Evolutionary conservation across 2,113 vertebrate genomes (phyloP).

Genomic region (Eidolon helvum): DNA sequence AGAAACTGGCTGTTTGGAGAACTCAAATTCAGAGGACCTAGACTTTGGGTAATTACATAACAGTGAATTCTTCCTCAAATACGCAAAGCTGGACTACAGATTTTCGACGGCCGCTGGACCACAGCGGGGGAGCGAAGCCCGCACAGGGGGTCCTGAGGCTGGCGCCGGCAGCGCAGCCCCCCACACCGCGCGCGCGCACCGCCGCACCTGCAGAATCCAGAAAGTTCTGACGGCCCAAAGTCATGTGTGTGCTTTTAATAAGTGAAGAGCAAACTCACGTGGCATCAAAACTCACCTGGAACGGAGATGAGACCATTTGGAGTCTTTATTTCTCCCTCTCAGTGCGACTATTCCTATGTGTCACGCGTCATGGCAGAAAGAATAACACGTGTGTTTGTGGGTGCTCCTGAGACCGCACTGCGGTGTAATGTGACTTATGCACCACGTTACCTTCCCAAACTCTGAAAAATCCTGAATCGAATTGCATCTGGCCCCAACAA

Average conservation of each 20-base stretch:
- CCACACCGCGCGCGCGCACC: too few relatives aligned
- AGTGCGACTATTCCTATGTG: not conserved
- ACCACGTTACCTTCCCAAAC: not conserved
- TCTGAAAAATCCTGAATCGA: not conserved
- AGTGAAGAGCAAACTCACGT: not conserved
- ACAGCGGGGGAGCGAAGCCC: not conserved
- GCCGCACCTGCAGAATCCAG: not conserved
- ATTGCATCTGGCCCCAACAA: not conserved
- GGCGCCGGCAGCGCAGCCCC: not conserved
- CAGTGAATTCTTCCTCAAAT: not conserved
- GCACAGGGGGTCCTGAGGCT: accelerated
- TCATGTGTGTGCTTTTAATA: not conserved
- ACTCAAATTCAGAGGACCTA: not conserved
- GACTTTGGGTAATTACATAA: not conserved
- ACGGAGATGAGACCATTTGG: not conserved
- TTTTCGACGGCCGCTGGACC: not conserved
- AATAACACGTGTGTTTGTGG: not conserved
- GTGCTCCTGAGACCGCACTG: not conserved
- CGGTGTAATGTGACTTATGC: not conserved
- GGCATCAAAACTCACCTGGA: not conserved
- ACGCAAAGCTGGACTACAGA: not conserved
- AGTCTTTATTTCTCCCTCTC: not conserved
- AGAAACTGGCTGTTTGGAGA: not conserved
- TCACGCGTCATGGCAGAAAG: not conserved
- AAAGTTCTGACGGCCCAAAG: not conserved